Base-by-base conservation (phyloP, 1,140 invertebrate species). In the Bombus superbus region DNA sequence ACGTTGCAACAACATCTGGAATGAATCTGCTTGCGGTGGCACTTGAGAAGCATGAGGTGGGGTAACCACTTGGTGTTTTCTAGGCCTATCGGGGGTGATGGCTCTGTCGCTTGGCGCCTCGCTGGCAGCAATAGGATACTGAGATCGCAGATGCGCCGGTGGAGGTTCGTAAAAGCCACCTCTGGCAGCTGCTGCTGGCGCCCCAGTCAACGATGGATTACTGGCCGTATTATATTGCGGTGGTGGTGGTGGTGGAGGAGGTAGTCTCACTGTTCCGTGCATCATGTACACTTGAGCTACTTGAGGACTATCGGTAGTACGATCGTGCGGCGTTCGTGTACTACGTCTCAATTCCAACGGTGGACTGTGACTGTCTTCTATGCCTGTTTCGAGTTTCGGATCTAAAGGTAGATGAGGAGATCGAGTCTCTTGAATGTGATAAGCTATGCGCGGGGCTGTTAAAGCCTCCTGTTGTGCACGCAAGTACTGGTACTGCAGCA, bases 1-100 rank as follows among this genome's bases (percentile, higher is more conserved):
- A 47, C 97, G 97, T 96, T 98, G 96, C 3, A 98, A 95, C 35
- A 98, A 93, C 95, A 97, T 98, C 72, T 97, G 96, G 73, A 98
- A 95, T 38, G 97, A 97, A 93, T 98, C 98, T 18, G 97, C 97
- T 92, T 98, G 97, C 59, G 97, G 97, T 78, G 96, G 96, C 59
- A 97, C 97, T 94, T 97, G 97, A 89, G 96, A 96, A 32, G 96
- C 96, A 92, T 97, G 97, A 53, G 97, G 97, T 86, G 97, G 97
- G 72, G 96, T 97, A 57, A 96, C 95, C 5, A 96, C 96, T 90
- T 96, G 96, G 66, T 96, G 94, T 75, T 96, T 96, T 35, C 96
- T 94, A 68, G 96, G 95, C 79, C 95, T 93, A 35, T 96, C 95
- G 9, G 96, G 96, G 0, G 96, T 95, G 4, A 96, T 94, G 0